Base-by-base conservation (phyloP, 2,888 invertebrate species). In the Esperia sulphurella region DNA sequence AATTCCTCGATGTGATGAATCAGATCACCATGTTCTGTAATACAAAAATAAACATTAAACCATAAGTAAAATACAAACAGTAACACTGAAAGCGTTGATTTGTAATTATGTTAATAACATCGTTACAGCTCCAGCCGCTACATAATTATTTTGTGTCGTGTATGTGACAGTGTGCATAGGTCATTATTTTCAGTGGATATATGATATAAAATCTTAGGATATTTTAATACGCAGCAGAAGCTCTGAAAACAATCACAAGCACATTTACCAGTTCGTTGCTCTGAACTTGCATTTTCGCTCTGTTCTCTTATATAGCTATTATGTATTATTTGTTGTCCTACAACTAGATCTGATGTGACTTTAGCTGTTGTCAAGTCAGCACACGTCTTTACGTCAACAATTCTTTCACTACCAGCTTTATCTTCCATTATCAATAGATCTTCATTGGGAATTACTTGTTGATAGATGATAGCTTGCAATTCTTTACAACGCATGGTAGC, bases 1-100 rank as follows among this genome's bases (percentile, higher is more conserved):
- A 72, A 67, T 28, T 65, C 61, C 31, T 68, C 58, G 21, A 75
- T 65, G 21, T 67, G 69, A 28, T 62, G 56, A 31, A 68, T 50
- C 8, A 74, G 51, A 8, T 13, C 45, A 3, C 48, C 46, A 13
- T 46, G 49, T 45, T 50, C 56, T 57, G 54, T 41, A 49, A 49
- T 3, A 43, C 14, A 14, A 33, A 28, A 12, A 12, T 8, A 31
- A 6, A 43, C 31, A 12, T 43, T 1, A 43, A 8, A 41, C 8
- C 13, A 41, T 29, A 10, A 10, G 31, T 35, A n/a, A n/a, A n/a
- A 35, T 35, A 31, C 8, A 10, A 9, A 31, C 3, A 29, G 14
- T 8, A 12, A 44, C 44, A 37, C 37, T 6, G 28, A 44, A 44
- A 37, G 37, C 35, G 28, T 37, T 37, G 12, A 5, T n/a, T n/a